Conservation (phyloP, 1,140 invertebrate species). For the Zeugodacus cucurbitae region DNA sequence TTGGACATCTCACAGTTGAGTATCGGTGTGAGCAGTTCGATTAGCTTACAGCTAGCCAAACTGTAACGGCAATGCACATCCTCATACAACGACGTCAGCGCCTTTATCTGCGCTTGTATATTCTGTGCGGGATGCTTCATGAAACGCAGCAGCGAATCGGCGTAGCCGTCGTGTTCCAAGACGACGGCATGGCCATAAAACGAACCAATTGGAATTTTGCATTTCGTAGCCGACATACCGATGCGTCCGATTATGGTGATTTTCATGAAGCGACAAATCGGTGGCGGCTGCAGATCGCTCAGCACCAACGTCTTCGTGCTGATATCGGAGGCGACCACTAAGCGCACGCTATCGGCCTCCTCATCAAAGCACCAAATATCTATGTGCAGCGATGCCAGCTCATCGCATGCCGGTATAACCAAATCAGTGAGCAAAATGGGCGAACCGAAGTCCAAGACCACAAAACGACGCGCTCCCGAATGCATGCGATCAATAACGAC, state of each 20-base stretch:
- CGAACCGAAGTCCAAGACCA: constrained; percentile 90
- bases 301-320: constrained; percentile 83
- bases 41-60: constrained; percentile 83
- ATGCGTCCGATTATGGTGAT: constrained; percentile 89
- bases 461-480: constrained; percentile 86
- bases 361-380: constrained; percentile 90
- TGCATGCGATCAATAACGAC: constrained; percentile 94
- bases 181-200: constrained; percentile 91
- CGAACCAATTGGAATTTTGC: constrained; percentile 89
- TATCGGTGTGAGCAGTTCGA: constrained; percentile 79
- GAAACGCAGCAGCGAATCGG: constrained; percentile 65
- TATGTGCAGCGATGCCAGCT: constrained; percentile 87
- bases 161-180: constrained; percentile 75
- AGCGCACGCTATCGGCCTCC: constrained; percentile 82
- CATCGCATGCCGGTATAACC: constrained; percentile 84
- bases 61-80: constrained; percentile 87
- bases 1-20: constrained; percentile 81
- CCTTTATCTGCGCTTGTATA: constrained; percentile 58
- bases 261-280: constrained; percentile 89
- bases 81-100: constrained; percentile 71
- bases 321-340: constrained; percentile 90
- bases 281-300: constrained; percentile 88
- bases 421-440: constrained; percentile 88
- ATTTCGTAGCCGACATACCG: constrained; percentile 88
- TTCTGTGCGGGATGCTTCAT: constrained; percentile 52